Evolutionary conservation across 1,140 invertebrate genomes (phyloP), one percentile per base, ranked within the genome.

Genomic region (Araneus ventricosus): DNA sequence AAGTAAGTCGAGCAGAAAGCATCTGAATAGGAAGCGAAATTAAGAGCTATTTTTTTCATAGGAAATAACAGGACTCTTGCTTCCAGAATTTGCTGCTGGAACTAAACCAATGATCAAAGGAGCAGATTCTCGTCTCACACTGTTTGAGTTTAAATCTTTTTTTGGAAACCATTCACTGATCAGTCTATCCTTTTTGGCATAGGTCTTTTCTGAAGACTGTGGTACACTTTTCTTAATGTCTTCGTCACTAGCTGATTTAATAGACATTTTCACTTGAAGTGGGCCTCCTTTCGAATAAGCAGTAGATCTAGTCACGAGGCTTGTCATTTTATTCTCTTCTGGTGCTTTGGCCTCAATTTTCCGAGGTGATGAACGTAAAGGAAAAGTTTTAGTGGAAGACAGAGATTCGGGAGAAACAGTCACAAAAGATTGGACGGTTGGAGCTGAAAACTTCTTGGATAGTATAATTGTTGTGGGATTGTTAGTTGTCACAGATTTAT

Each of bases 101-200:
- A 93, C 92, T 52, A 93, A 57, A 45, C 92, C 92, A 37, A 93
- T 93, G n/a, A 93, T 93, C 17, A 93, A 52, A 41, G 92, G 92
- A 37, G 92, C 92, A 41, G 92, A 93, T 27, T 93, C 92, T 52
- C 92, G 82, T 37, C 87, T 27, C 27, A 24, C 45, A 41, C 37
- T 93, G 39, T 89, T 93, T 30, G 85, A 80, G 67, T 70, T 89
- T 24, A 88, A 37, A 59, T 93, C 92, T 37, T 93, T 93, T 30
- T 93, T 93, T 3, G 87, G 86, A 30, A 89, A 93, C 92, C 92
- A 93, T 57, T 93, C 92, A 84, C 92, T 93, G 17, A 93, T 93
- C 22, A 93, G 24, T 30, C 70, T 88, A 37, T 93, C 87, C 34
- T 93, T 93, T 39, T 89, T 93, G 22, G 86, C 27, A 52, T 52